Base-by-base conservation (phyloP, 2,113 vertebrate species). In the Hyla sarda region DNA sequence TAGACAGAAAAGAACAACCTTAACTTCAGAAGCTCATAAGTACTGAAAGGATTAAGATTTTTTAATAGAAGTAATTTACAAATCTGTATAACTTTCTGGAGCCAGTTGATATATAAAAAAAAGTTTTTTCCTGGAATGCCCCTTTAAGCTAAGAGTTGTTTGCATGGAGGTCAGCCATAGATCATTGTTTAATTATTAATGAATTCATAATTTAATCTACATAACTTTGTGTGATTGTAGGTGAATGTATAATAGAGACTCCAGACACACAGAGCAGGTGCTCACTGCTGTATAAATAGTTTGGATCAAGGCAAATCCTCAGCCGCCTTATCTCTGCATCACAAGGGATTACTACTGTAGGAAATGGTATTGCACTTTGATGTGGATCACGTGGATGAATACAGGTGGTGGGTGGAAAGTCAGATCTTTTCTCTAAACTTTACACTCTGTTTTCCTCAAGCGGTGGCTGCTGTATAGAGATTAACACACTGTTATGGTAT, bases 231-330 rank as follows among this genome's bases (percentile, higher is more conserved):
- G 37, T 75, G 82, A 58, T 54, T 83, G 21, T 71, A 83, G 17
- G 48, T 56, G 65, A 58, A 34, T 19, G 30, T 50, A 21, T 16
- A 5, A 23, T 75, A 3, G 56, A 65, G 56, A 76, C n/a, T 32
- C 23, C 71, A 47, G 71, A 62, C 52, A 56, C 25, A 41, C 12
- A 69, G 50, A 67, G 76, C 84, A 86, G 84, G 76, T 80, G 65
- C 84, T 60, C 47, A 11, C 62, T 86, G 84, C 62, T 86, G 84
- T 85, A 85, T 85, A 85, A 85, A 80, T 86, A 86, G 84, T 86
- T 71, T 80, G 84, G 84, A 81, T 86, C 76, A 80, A 73, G 76
- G 37, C 76, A 86, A 86, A 86, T 86, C 84, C 84, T 80, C 50
- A 30, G 76, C 65, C 30, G 75, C 62, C 60, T 86, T 86, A 86